phyloP scores from a whole-genome alignment of 2,797 vertebrate species.

The Somateria mollissima region DNA sequence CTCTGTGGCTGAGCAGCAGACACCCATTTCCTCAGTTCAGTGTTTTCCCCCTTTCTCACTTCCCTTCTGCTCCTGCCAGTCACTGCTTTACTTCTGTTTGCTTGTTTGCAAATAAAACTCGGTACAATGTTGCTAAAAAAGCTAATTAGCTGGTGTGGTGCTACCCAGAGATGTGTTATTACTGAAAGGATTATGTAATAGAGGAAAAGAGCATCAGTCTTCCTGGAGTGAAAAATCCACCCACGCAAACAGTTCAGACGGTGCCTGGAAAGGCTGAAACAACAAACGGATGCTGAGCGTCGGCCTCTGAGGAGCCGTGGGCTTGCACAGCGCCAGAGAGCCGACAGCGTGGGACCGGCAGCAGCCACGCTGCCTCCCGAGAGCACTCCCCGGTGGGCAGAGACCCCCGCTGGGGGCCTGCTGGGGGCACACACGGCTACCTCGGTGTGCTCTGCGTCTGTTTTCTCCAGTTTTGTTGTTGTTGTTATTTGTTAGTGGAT shows the following conservation, averaged over 20 bases:
- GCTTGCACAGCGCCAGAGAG: neutral
- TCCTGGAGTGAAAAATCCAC: neutral
- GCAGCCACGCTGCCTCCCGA: rapidly evolving
- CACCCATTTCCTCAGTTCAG: neutral
- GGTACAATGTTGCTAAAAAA: neutral
- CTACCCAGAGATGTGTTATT: neutral
- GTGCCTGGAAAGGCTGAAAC: neutral
- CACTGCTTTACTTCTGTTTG: neutral
- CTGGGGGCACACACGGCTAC: neutral
- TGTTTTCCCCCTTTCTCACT: neutral
- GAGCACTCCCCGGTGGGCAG: rapidly evolving
- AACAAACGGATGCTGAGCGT: neutral
- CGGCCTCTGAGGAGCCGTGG: neutral
- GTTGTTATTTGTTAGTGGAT: neutral
- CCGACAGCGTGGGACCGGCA: rapidly evolving
- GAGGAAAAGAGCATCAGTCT: neutral
- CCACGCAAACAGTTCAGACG: neutral
- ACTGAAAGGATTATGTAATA: rapidly evolving
- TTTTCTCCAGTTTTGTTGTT: neutral
- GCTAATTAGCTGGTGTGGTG: neutral
- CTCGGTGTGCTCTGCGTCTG: rapidly evolving
- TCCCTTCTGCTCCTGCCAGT: neutral
- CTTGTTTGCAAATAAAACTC: neutral
- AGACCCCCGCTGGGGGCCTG: neutral
- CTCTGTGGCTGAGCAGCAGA: rapidly evolving